Conservation (phyloP, 2,888 invertebrate species). For the Hyposoter didymator region DNA sequence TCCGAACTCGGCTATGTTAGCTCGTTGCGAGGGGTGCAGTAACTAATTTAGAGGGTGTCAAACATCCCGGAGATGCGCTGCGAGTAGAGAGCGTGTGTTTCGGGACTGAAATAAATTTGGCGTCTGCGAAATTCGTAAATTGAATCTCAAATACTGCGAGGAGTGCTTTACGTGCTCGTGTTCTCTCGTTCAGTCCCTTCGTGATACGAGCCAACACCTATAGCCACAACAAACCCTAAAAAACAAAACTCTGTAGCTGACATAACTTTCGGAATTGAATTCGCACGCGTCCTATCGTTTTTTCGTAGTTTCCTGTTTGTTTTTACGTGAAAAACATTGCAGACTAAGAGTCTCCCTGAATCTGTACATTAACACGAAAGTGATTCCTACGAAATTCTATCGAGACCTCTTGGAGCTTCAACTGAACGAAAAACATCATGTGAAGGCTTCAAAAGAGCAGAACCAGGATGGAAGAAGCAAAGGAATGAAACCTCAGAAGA, state of each 20-base stretch:
- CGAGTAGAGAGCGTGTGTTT: slow-evolving; percentile 12
- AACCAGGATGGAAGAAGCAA: slow-evolving; percentile 43
- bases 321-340: neutral
- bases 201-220: slow-evolving; percentile 10
- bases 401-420: neutral
- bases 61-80: slow-evolving; percentile 13
- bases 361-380: neutral
- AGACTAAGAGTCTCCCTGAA: neutral
- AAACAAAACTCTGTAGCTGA: neutral
- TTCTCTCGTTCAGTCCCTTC: neutral
- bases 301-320: neutral
- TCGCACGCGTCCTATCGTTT: neutral
- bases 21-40: neutral
- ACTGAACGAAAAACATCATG: neutral
- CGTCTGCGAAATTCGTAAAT: slow-evolving; percentile 62
- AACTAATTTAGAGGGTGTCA: slow-evolving; percentile 41
- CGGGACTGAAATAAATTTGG: slow-evolving; percentile 49
- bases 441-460: neutral
- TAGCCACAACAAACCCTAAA: neutral
- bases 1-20: neutral
- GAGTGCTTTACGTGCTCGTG: slow-evolving; percentile 37
- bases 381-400: neutral
- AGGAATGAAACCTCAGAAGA: slow-evolving; percentile 57
- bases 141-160: slow-evolving; percentile 46
- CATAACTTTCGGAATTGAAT: neutral